Conservation (phyloP, 1,140 invertebrate genomes). For the Antheraea pernyi region DNA sequence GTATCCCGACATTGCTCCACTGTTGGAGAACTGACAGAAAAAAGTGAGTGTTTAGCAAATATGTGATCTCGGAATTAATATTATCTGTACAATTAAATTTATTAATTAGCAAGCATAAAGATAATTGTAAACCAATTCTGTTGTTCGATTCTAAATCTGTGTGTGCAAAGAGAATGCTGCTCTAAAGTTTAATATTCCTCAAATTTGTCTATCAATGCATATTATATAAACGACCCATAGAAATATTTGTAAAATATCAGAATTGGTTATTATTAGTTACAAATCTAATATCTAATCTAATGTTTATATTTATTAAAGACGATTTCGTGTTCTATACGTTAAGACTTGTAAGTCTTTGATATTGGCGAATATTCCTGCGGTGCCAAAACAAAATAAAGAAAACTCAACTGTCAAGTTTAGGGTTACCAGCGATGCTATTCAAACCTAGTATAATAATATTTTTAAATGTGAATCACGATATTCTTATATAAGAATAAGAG, state of each 20-base stretch:
- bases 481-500: neutral
- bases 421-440: neutral
- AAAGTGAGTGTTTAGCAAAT: constrained; percentile 29
- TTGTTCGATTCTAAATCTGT: neutral
- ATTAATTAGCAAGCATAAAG: neutral
- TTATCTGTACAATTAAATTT: neutral
- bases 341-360: too few species aligned
- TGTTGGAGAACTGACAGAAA: constrained; percentile 58
- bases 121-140: neutral
- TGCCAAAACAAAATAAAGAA: neutral
- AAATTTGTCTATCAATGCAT: neutral
- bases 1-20: constrained; percentile 62
- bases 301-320: too few species aligned
- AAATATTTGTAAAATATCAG: too few species aligned
- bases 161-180: too few species aligned
- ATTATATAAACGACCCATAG: too few species aligned
- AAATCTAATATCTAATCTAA: too few species aligned
- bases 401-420: neutral
- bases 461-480: neutral
- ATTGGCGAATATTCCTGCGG: too few species aligned
- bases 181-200: neutral
- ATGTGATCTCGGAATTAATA: constrained; percentile 35
- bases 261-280: too few species aligned
- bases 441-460: neutral
- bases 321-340: too few species aligned